Evolutionary conservation across 1,140 invertebrate species (phyloP).

Genomic region (Microplitis demolitor): DNA sequence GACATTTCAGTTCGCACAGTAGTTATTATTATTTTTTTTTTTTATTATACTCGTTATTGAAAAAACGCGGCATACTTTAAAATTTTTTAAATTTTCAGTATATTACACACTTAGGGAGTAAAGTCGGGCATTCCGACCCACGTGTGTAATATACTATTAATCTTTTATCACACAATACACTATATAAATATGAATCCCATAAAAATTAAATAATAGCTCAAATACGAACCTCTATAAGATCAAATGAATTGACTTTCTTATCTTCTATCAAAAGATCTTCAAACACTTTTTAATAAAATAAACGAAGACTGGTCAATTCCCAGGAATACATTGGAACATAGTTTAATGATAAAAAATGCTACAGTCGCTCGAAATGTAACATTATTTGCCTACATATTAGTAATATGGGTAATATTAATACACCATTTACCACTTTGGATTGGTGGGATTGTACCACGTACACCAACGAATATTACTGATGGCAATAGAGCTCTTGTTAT

Average conservation of each 20-base stretch:
- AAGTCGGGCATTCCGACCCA: too few species aligned
- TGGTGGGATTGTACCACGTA: not conserved
- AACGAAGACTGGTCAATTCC: not conserved
- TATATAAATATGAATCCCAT: too few species aligned
- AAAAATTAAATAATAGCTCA: too few species aligned
- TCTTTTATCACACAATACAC: too few species aligned
- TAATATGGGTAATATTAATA: not conserved
- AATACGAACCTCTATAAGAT: not conserved
- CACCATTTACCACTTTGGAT: constrained; percentile 3
- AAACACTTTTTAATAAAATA: not conserved
- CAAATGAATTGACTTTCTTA: not conserved
- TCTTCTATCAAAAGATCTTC: not conserved
- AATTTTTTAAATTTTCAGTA: too few species aligned
- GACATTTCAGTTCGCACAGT: too few species aligned
- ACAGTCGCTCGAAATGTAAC: not conserved
- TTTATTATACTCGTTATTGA: too few species aligned
- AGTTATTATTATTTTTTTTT: too few species aligned
- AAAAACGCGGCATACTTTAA: too few species aligned
- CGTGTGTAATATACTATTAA: too few species aligned
- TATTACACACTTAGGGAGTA: too few species aligned
- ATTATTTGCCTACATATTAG: not conserved
- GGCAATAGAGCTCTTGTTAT: not conserved
- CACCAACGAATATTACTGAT: not conserved
- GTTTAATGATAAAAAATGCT: not conserved
- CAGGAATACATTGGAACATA: not conserved